Evolutionary conservation across 2,888 invertebrate genomes (phyloP).

Genomic region (Trachelus stipa): DNA sequence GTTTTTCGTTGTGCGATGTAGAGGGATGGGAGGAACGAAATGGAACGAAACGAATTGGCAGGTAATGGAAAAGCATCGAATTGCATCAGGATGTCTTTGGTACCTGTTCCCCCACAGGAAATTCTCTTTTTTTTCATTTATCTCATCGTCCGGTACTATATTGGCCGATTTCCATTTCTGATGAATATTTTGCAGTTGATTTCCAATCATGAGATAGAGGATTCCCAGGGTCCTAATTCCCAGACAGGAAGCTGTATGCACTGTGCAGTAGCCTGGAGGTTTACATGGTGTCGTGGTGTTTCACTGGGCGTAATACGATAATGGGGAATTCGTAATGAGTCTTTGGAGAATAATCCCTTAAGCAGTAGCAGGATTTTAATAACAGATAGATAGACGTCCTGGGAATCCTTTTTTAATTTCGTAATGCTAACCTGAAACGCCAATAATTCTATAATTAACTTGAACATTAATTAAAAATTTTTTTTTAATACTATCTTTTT

Average conservation of each 20-base stretch:
- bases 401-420: not conserved
- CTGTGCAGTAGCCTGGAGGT: not conserved
- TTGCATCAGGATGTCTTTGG: not conserved
- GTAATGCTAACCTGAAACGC: not conserved
- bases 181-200: not conserved
- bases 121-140: not conserved
- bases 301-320: not conserved
- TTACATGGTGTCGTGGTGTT: not conserved
- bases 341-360: not conserved
- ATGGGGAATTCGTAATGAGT: not conserved
- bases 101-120: not conserved
- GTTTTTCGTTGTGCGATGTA: not conserved
- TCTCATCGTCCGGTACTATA: not conserved
- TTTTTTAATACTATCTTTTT: not conserved
- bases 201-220: not conserved
- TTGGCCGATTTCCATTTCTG: not conserved
- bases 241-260: not conserved
- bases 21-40: not conserved
- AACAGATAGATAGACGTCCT: not conserved
- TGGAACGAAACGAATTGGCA: not conserved
- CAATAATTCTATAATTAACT: not conserved
- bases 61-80: not conserved
- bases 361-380: not conserved
- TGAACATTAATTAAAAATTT: too few relatives aligned
- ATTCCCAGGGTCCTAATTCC: not conserved